A percentile compares a stretch with the other conserved stretches of the same genome.
Conservation (phyloP, 2,797 vertebrate genomes). For the Loris lydekkerianus region DNA sequence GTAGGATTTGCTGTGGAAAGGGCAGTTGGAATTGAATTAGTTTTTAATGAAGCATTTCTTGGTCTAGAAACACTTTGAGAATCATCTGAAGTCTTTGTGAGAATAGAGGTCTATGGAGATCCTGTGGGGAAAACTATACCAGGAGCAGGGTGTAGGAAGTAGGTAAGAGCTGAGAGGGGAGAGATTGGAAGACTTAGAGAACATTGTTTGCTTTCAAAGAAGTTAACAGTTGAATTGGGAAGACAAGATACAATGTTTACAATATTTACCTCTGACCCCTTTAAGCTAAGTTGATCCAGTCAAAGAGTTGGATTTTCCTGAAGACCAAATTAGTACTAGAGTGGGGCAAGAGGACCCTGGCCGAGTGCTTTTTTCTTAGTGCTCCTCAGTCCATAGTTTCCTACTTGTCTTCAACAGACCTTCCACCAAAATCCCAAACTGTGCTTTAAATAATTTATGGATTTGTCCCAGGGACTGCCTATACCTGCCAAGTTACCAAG, state of each 20-base stretch:
- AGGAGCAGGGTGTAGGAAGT: neutral
- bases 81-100: neutral
- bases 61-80: conserved; percentile 11
- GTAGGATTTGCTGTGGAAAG: neutral
- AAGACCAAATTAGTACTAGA: too few species aligned
- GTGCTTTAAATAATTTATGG: neutral
- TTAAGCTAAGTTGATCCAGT: neutral
- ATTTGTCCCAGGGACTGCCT: neutral
- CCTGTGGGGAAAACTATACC: neutral
- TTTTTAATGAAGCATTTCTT: neutral
- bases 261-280: neutral
- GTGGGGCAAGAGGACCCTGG: neutral
- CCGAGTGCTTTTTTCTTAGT: neutral
- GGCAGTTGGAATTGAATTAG: neutral
- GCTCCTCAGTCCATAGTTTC: neutral
- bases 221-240: neutral
- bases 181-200: neutral
- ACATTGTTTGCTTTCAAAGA: neutral
- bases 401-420: neutral
- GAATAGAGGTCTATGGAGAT: neutral
- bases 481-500: neutral
- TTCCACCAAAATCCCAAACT: neutral
- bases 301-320: conserved; percentile 12
- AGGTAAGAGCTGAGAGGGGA: neutral
- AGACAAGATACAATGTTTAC: neutral